Conservation (phyloP, 2,797 vertebrate species). For the Cuculus canorus region DNA sequence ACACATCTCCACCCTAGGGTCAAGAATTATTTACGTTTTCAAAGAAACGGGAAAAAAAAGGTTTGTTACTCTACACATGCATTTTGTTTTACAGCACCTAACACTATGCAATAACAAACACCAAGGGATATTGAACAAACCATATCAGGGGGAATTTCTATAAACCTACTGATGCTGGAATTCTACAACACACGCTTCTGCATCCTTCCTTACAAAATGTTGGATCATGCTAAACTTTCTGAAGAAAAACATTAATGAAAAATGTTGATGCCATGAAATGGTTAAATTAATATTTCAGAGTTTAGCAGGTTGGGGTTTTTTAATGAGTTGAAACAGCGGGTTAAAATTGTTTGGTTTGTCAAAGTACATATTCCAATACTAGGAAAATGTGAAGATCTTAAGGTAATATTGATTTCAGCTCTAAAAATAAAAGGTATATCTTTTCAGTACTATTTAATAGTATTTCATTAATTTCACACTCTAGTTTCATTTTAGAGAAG, state of each 20-base stretch:
- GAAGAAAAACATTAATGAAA: not conserved
- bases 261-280: not conserved
- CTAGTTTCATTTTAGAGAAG: not conserved
- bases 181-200: not conserved
- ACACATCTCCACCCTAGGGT: not conserved
- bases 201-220: not conserved
- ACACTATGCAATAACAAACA: not conserved
- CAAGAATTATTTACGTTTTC: not conserved
- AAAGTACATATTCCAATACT: not conserved
- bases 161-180: not conserved
- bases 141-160: not conserved
- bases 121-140: not conserved
- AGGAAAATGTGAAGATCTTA: not conserved
- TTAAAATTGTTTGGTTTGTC: not conserved
- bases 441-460: not conserved
- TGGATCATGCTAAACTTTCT: not conserved
- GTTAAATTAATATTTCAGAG: not conserved
- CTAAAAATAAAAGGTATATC: not conserved
- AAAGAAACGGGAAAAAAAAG: not conserved
- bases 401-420: not conserved
- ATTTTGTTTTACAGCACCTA: not conserved
- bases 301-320: not conserved
- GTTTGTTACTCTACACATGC: not conserved
- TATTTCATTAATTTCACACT: not conserved
- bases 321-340: not conserved